A percentile compares a stretch with the other conserved stretches of the same genome.
Evolutionary conservation across 2,113 vertebrate genomes (phyloP).

Genomic region (Pandion haliaetus): DNA sequence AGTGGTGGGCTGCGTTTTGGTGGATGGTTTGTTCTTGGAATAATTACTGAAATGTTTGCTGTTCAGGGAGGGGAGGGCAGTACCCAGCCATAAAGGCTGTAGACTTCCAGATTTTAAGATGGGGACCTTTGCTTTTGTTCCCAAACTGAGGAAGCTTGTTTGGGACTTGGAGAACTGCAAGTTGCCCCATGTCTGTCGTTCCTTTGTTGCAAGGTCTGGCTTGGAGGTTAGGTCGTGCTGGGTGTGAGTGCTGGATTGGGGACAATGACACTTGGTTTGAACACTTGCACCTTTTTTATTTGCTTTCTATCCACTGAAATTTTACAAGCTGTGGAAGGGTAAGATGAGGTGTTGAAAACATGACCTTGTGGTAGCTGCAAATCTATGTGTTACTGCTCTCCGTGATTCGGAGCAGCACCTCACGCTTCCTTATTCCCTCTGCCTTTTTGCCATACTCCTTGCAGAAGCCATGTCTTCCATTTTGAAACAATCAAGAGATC

Average conservation of each 20-base stretch:
- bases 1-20: neutral
- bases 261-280: neutral
- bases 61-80: neutral
- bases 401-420: neutral
- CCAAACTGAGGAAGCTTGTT: neutral
- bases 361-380: neutral
- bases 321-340: neutral
- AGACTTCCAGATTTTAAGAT: neutral
- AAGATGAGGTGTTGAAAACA: rapidly evolving
- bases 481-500: neutral
- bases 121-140: neutral
- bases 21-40: neutral
- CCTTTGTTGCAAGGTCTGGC: neutral
- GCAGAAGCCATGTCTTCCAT: neutral
- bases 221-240: neutral
- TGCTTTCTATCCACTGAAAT: neutral
- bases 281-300: neutral
- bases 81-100: neutral
- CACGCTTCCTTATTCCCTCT: neutral
- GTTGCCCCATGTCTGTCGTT: rapidly evolving
- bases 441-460: neutral
- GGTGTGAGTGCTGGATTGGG: rapidly evolving
- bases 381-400: rapidly evolving
- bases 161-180: neutral
- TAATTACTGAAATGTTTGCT: neutral